These are phyloP conservation scores for Ovis canadensis DNA, from an alignment of 2,113 vertebrate species.

Conservation along the genomic window DNA sequence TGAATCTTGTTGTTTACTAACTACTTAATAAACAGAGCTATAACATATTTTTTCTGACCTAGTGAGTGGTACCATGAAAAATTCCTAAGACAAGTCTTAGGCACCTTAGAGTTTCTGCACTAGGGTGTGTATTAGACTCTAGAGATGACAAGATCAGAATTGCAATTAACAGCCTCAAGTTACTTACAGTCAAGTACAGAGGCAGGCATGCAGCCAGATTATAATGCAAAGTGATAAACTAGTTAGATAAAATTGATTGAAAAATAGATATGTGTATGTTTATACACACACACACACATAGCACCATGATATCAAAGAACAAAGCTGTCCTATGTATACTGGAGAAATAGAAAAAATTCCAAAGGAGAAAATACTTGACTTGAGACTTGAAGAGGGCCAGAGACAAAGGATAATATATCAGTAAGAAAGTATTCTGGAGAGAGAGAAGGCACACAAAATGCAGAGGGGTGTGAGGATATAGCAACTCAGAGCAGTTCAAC, in stretches of 20 bases:
- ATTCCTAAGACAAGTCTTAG: background rate
- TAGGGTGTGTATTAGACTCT: background rate
- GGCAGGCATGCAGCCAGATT: background rate
- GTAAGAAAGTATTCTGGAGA: background rate
- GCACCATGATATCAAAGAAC: background rate
- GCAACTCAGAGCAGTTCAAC: background rate
- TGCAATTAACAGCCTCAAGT: background rate
- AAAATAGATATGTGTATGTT: background rate
- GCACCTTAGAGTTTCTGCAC: background rate
- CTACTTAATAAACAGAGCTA: background rate
- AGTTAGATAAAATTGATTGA: background rate
- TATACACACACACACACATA: too few relatives aligned
- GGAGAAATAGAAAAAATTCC: background rate
- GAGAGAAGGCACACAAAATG: background rate
- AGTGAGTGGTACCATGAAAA: background rate
- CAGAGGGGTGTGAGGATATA: background rate
- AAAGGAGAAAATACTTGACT: background rate
- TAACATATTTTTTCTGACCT: background rate
- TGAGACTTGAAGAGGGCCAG: background rate
- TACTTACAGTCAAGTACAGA: background rate
- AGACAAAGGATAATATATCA: background rate
- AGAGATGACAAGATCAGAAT: background rate
- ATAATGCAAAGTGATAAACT: background rate
- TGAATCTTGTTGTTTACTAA: background rate
- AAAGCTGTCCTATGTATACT: background rate